Base-by-base conservation (phyloP, 2,888 invertebrate species). In the Caenorhabditis sinica region DNA sequence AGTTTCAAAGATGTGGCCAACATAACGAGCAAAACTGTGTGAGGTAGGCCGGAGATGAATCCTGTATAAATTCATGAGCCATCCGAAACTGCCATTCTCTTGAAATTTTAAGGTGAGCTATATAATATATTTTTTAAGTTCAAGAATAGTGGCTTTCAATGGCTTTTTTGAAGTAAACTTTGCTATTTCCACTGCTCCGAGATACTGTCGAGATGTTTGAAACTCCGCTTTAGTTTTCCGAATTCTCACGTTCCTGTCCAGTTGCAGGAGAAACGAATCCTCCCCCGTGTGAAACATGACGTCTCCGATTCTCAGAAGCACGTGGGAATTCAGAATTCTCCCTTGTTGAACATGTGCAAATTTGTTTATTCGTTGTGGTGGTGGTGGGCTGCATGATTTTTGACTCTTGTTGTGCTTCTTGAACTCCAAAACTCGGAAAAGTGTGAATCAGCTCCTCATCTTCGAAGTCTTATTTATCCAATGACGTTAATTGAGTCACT, bases 331-430 rank as follows among this genome's bases (percentile, higher is more conserved):
- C 51, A 36, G 30, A 51, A 51, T 68, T 33, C 33, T 5, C 23
- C 15, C 15, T 33, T n/a, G 33, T 15, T 53, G 33, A 68, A 68
- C 68, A 68, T 53, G 68, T 68, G 68, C 33, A 51, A 68, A 51
- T 68, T 20, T 53, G 68, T 68, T 68, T 68, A 51, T 53, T 53
- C 36, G 23, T 56, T 0, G 13, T 49, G 30, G 43, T 43, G 17
- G 15, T 49, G 30, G 63, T 40, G 13, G 23, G 61, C 25, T 25
- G 13, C 25, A 63, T 8, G 61, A 40, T 61, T 40, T 40, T 63
- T 63, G 25, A 36, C 63, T 40, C 43, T 43, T 33, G n/a, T n/a
- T n/a, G 13, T 28, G 20, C 43, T 45, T 28, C 45, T 45, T 45
- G 65, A 25, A 49, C 49, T 49, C 11, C 49, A 20, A 20, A 30